These are phyloP conservation scores for Lasioglossum leucozonium DNA, from an alignment of 2,888 invertebrate genomes.

Conservation along the genomic window DNA sequence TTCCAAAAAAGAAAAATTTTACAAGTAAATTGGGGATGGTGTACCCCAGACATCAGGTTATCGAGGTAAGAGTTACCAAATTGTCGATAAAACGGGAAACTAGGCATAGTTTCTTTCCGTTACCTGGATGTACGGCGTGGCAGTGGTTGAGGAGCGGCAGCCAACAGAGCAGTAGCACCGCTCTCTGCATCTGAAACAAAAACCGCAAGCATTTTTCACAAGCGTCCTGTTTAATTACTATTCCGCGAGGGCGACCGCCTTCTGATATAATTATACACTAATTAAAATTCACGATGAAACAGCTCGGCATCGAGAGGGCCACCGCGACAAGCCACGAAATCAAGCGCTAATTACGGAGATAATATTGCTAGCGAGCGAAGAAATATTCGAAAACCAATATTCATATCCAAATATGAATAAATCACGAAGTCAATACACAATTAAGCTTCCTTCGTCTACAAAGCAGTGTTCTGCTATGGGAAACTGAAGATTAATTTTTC, in stretches of 20 bases:
- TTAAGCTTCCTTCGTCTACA: background rate
- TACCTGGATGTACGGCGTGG: conserved; percentile 84
- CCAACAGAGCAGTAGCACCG: conserved; percentile 83
- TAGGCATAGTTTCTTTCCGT: conserved; percentile 35
- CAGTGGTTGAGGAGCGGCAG: conserved; percentile 84
- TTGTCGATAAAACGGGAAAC: background rate
- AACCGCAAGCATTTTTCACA: conserved; percentile 45
- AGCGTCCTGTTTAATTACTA: conserved; percentile 25
- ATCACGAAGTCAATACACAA: background rate
- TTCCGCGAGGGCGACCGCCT: conserved; percentile 12
- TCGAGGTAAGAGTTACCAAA: background rate
- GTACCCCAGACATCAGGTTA: background rate
- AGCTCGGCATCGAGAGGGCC: conserved; percentile 2
- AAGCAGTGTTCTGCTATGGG: no score
- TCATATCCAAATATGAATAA: background rate
- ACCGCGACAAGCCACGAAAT: conserved; percentile 29
- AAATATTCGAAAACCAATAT: conserved; percentile 6
- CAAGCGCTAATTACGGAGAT: conserved; percentile 39
- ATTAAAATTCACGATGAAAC: conserved; percentile 37
- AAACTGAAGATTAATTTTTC: background rate
- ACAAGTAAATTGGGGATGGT: background rate
- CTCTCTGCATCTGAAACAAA: conserved; percentile 82
- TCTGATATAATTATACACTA: conserved; percentile 43
- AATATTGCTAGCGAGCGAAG: background rate
- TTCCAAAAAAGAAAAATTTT: background rate